A percentile compares a stretch with the other conserved stretches of the same genome.
Conservation (phyloP, 35 echinoderm and acorn worm species). For the Lytechinus variegatus region DNA sequence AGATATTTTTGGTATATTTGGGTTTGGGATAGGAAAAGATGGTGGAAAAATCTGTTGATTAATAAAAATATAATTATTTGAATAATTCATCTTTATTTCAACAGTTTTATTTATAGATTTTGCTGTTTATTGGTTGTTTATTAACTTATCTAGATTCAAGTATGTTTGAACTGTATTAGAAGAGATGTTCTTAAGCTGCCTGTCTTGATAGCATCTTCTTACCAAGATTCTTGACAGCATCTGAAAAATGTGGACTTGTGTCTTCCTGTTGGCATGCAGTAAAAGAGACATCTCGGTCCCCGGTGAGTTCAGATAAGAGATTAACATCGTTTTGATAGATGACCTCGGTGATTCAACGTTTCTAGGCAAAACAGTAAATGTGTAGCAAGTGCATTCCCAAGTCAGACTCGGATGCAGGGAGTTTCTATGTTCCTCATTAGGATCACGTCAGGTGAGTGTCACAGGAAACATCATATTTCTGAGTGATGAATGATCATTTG, state of each 20-base stretch:
- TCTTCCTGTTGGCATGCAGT: neutral
- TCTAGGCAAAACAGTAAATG: neutral
- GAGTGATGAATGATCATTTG: neutral
- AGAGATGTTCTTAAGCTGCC: neutral
- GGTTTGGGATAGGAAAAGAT: too few relatives aligned
- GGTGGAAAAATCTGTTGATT: too few relatives aligned
- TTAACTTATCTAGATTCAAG: neutral
- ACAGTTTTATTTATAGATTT: neutral
- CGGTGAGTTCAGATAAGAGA: neutral
- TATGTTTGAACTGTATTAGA: neutral
- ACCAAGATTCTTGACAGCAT: neutral
- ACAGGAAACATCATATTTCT: neutral
- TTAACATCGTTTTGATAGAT: constrained; percentile 3
- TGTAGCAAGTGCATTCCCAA: neutral
- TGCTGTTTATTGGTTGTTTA: neutral
- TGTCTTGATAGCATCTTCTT: neutral
- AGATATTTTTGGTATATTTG: too few relatives aligned
- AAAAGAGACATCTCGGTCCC: neutral
- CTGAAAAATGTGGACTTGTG: neutral
- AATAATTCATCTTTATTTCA: neutral
- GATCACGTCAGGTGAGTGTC: neutral
- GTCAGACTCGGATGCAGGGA: neutral
- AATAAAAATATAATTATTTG: neutral
- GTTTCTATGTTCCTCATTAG: neutral
- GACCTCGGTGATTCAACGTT: neutral